A percentile compares a stretch with the other conserved stretches of the same genome.
Evolutionary conservation across 2,797 vertebrate species (phyloP).

Genomic region (Epinephelus coioides): DNA sequence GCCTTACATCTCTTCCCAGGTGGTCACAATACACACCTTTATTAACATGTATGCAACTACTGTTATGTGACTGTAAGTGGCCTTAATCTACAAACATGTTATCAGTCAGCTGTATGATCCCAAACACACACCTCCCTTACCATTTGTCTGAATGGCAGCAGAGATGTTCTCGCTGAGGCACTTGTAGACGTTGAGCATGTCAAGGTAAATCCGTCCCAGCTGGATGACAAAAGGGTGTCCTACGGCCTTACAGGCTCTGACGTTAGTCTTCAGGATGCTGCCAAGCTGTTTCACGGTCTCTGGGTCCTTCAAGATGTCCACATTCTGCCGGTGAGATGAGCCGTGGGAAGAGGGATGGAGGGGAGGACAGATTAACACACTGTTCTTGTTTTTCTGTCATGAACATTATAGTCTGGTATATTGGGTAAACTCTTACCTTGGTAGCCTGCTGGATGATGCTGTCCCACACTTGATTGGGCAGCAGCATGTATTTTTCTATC

Average conservation of each 20-base stretch:
- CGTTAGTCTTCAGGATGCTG: conserved; percentile 99
- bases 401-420: neutral
- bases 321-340: conserved; percentile 86
- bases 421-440: conserved; percentile 87
- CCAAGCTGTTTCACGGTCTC: conserved; percentile 99
- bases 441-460: conserved; percentile 99
- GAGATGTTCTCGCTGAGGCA: conserved; percentile 99
- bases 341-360: neutral
- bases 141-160: conserved; percentile 98
- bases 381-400: neutral
- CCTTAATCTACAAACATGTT: neutral
- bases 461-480: conserved; percentile 99
- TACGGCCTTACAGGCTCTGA: conserved; percentile 97
- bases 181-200: conserved; percentile 99
- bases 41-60: neutral
- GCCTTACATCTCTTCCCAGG: neutral
- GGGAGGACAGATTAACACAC: neutral
- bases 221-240: conserved; percentile 99
- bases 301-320: conserved; percentile 98
- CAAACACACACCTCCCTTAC: conserved; percentile 79
- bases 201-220: conserved; percentile 98
- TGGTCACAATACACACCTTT: neutral
- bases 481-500: conserved; percentile 99
- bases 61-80: neutral
- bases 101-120: neutral